Conservation (phyloP, 2,888 invertebrate genomes). For the Volucella bombylans region DNA sequence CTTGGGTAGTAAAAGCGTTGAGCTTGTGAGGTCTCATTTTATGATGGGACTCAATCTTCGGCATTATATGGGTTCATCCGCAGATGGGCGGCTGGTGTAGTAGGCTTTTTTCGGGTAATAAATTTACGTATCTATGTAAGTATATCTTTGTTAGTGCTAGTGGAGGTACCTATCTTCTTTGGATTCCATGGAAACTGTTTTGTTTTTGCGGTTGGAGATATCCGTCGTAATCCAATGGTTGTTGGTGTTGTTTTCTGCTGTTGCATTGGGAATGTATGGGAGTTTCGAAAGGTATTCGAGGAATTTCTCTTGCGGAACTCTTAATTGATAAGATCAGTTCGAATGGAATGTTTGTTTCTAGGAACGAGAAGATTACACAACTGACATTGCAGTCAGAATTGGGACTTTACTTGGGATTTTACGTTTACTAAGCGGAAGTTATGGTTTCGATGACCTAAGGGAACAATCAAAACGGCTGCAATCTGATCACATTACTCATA, state of each 20-base stretch:
- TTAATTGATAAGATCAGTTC: conserved; percentile 62
- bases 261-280: conserved; percentile 32
- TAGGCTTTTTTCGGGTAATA: conserved; percentile 67
- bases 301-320: conserved; percentile 42
- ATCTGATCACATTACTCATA: no score
- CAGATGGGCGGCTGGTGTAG: conserved; percentile 53
- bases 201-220: conserved; percentile 18
- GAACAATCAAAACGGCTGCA: no score
- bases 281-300: conserved; percentile 52
- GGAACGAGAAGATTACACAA: conserved; percentile 34
- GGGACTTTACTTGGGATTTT: no score
- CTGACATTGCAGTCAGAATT: background rate
- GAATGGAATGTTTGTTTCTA: conserved; percentile 37
- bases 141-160: background rate
- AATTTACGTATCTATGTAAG: conserved; percentile 34
- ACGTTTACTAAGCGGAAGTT: no score
- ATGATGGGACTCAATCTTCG: conserved; percentile 69
- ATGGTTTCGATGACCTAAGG: no score
- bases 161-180: conserved; percentile 8
- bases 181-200: conserved; percentile 58
- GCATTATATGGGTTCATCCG: conserved; percentile 53
- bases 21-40: conserved; percentile 71
- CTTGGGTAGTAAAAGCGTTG: conserved; percentile 57
- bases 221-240: background rate
- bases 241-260: conserved; percentile 17